These are phyloP conservation scores for Girardia tigrina DNA, from an alignment of 2,888 invertebrate species.

Conservation along the genomic window DNA sequence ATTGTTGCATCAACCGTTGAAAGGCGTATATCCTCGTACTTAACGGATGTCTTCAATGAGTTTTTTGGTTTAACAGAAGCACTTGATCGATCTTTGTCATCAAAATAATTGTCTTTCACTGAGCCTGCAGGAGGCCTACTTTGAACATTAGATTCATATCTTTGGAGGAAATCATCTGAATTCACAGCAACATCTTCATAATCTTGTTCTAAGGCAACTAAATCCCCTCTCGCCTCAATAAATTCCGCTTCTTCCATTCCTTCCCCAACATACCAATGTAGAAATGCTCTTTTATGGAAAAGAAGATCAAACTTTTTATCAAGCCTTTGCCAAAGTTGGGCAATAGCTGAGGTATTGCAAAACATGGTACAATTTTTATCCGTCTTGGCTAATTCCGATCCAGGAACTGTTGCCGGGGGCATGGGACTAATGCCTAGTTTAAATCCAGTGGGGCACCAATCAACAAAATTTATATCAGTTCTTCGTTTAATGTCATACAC, in stretches of 20 bases:
- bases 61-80: not conserved
- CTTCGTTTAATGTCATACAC: constrained; percentile 72
- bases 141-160: not conserved
- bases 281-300: constrained; percentile 42
- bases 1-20: not conserved
- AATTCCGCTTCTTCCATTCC: constrained; percentile 63
- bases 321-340: constrained; percentile 48
- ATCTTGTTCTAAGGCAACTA: constrained; percentile 53
- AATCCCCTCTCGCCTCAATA: constrained; percentile 71
- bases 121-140: not conserved
- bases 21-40: not conserved
- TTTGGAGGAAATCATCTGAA: constrained; percentile 48
- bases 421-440: constrained; percentile 54
- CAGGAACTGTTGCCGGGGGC: constrained; percentile 51
- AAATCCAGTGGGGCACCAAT: constrained; percentile 69
- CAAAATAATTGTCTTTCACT: not conserved
- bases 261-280: constrained; percentile 52
- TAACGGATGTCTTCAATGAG: not conserved
- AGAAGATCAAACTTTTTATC: constrained; percentile 44
- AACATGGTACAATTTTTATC: constrained; percentile 52
- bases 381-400: constrained; percentile 64
- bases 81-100: not conserved
- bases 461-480: constrained; percentile 63
- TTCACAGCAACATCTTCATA: constrained; percentile 51
- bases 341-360: constrained; percentile 52